phyloP scores from a whole-genome alignment of 2,888 invertebrate genomes.

The Prenolepis imparis region DNA sequence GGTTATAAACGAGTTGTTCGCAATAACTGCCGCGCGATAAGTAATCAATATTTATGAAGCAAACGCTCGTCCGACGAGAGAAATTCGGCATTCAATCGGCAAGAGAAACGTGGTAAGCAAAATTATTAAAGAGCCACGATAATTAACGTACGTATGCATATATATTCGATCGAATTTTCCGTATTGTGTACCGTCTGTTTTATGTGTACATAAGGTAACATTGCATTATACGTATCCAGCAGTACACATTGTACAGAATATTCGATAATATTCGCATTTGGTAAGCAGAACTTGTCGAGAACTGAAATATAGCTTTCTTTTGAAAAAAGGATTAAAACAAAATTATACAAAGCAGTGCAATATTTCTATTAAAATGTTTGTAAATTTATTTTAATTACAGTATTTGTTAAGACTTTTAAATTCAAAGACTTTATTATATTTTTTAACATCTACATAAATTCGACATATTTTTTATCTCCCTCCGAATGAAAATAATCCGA shows the following conservation, averaged over 20 bases:
- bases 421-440: not conserved
- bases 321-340: constrained; percentile 10
- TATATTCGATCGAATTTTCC: constrained; percentile 24
- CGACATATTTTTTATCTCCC: not conserved
- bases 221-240: constrained; percentile 16
- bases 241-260: constrained; percentile 18
- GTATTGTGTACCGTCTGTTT: constrained; percentile 17
- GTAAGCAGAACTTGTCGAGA: not conserved
- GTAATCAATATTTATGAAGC: constrained; percentile 50
- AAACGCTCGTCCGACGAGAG: not conserved
- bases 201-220: not conserved
- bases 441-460: not conserved
- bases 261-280: constrained; percentile 35
- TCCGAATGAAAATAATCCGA: not conserved
- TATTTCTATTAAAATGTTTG: constrained; percentile 4
- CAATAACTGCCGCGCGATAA: constrained; percentile 46
- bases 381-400: not conserved
- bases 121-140: constrained; percentile 45
- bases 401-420: not conserved
- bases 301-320: not conserved
- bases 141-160: constrained; percentile 1
- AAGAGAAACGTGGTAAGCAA: constrained; percentile 1
- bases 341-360: constrained; percentile 1
- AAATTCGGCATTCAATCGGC: not conserved
- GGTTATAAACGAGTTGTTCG: constrained; percentile 35